Base-by-base conservation (phyloP, 2,888 invertebrate genomes). In the Hoplodrina blanda region DNA sequence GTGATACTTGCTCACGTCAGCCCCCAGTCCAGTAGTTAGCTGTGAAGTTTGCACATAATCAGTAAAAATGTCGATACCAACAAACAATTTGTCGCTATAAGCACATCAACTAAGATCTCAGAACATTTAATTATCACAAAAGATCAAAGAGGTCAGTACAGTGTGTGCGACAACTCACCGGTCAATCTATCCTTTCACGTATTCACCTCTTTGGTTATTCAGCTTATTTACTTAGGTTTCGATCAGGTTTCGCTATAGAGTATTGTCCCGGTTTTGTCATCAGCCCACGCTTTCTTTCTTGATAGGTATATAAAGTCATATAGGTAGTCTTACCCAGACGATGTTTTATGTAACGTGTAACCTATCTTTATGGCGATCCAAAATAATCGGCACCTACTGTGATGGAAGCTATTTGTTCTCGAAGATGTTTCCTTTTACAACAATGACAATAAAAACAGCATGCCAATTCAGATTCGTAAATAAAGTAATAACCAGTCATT, bases 11-110 rank as follows among this genome's bases (percentile, higher is more conserved):
- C 80, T 88, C 90, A 87, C 88, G 86, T 86, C 88, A 85, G 88
- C 87, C 87, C 89, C 88, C 88, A 85, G 86, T 90, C 90, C 91
- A 88, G 90, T 87, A 81, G 87, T 88, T 86, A 92, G 92, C 93
- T 94, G 93, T 91, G 93, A 91, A 93, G 91, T 90, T 91, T 91
- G 91, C 89, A 93, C 81, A 91, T 81, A 82, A 88, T 91, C 87
- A 91, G 83, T 88, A 82, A 85, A 82, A 85, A 82, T 79, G 80
- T 68, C 17, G 37, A 50, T 65, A 61, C 75, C 52, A 20, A 76
- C 17, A 63, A 63, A 20, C 15, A 68, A 50, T 46, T 80, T 76
- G 50, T 76, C 81, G 76, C 64, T 71, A 53, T 64, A 64, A 60
- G 65, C 59, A 78, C 63, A 76, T 66, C 65, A 80, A 80, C 76